Conservation (phyloP, 1,140 invertebrate genomes). For the Tetragonula clypearis region DNA sequence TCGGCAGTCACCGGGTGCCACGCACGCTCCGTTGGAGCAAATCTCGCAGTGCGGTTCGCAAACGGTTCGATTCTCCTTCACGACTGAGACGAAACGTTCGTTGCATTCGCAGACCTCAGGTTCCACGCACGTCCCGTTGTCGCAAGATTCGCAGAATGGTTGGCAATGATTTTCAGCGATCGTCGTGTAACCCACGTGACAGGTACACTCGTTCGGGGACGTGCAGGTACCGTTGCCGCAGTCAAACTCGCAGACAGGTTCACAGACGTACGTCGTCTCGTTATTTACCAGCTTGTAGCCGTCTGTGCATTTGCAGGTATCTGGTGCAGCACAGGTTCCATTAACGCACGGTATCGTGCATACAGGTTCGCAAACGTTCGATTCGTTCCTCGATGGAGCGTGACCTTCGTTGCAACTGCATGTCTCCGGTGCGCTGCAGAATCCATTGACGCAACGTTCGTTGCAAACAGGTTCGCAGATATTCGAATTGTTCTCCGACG, state of each 20-base stretch:
- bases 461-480: conserved; percentile 57
- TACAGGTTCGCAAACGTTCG: conserved; percentile 45
- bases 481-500: neutral
- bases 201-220: conserved; percentile 35
- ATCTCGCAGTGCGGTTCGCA: conserved; percentile 63
- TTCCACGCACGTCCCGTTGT: conserved; percentile 44
- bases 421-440: conserved; percentile 53
- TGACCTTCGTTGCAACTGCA: conserved; percentile 61
- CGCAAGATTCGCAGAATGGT: conserved; percentile 38
- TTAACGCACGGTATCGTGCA: conserved; percentile 58
- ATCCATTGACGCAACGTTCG: conserved; percentile 44
- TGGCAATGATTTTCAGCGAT: neutral
- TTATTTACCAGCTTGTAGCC: conserved; percentile 43
- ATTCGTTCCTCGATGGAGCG: neutral
- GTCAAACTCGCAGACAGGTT: conserved; percentile 32
- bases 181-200: conserved; percentile 40
- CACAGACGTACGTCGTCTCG: conserved; percentile 40
- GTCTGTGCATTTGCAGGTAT: conserved; percentile 57
- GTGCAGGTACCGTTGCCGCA: conserved; percentile 46
- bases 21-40: conserved; percentile 69
- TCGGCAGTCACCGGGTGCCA: conserved; percentile 65
- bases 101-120: conserved; percentile 48
- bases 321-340: conserved; percentile 63
- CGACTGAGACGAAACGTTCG: conserved; percentile 35
- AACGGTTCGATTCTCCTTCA: neutral